Percentiles rank a stretch among this genome's conserved stretches.
Conservation (phyloP, 2,113 vertebrate genomes). For the Toxotes jaculatrix region DNA sequence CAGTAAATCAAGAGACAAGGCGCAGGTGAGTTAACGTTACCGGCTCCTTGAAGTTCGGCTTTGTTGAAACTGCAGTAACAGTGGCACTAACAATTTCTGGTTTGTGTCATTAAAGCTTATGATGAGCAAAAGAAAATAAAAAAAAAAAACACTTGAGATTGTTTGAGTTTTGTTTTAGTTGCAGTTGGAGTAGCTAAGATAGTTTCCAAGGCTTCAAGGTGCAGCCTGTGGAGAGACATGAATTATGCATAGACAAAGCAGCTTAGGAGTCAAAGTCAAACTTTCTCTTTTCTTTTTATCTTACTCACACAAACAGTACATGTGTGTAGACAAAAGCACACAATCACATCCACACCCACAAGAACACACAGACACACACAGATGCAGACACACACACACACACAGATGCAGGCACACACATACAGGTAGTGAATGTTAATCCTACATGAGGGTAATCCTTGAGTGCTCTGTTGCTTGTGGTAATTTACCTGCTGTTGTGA, state of each 20-base stretch:
- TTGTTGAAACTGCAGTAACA: background rate
- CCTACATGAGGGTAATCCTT: constrained; percentile 78
- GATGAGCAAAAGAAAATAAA: constrained; percentile 9
- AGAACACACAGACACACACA: constrained; percentile 13
- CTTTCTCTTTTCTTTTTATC: constrained; percentile 66
- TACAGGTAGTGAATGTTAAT: constrained; percentile 69
- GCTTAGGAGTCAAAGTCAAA: constrained; percentile 71
- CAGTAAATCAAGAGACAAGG: background rate
- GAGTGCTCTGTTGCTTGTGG: constrained; percentile 74
- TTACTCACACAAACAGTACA: constrained; percentile 62
- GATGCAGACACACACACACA: constrained; percentile 1
- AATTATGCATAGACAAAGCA: constrained; percentile 74
- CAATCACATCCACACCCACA: constrained; percentile 31
- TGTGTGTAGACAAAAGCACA: constrained; percentile 61
- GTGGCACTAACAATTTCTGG: constrained; percentile 20
- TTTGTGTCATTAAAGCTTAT: constrained; percentile 30
- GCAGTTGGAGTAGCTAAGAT: constrained; percentile 42
- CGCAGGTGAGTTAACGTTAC: background rate
- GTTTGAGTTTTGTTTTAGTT: constrained; percentile 63
- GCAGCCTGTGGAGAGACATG: constrained; percentile 54
- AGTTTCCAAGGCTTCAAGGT: constrained; percentile 62
- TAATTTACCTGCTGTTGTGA: constrained; percentile 78
- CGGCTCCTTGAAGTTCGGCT: background rate
- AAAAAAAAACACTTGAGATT: background rate
- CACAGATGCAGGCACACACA: constrained; percentile 25